phyloP scores from a whole-genome alignment of 2,113 vertebrate species.

The Erythrolamprus reginae region DNA sequence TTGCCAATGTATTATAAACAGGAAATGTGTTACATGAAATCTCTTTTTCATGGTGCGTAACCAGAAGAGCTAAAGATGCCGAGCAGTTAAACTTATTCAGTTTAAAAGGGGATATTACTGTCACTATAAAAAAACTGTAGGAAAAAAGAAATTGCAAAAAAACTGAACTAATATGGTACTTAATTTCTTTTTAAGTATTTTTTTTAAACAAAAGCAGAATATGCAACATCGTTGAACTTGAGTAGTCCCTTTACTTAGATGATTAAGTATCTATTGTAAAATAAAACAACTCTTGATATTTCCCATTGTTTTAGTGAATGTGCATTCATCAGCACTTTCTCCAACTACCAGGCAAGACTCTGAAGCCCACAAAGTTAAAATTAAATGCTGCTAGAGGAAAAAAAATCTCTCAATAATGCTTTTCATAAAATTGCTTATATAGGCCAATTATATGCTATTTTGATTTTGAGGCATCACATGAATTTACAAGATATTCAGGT shows the following conservation, averaged over 20 bases:
- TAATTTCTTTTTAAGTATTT: background rate
- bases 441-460: conserved; percentile 26
- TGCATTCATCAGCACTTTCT: conserved; percentile 3
- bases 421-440: conserved; percentile 22
- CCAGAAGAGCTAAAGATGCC: conserved; percentile 1
- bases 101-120: conserved; percentile 15
- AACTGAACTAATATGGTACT: background rate
- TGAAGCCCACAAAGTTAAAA: background rate
- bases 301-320: conserved; percentile 20
- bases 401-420: conserved; percentile 5
- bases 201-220: conserved; percentile 37
- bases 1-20: background rate
- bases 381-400: background rate
- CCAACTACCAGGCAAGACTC: background rate
- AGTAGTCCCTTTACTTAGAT: conserved; percentile 22
- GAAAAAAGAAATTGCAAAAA: conserved; percentile 34
- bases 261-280: conserved; percentile 42
- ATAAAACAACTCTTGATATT: conserved; percentile 8
- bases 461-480: conserved; percentile 29
- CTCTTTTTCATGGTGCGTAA: background rate
- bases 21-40: background rate
- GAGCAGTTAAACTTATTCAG: background rate
- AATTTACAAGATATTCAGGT: conserved; percentile 42
- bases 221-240: conserved; percentile 8
- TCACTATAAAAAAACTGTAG: conserved; percentile 12